Evolutionary conservation across 2,888 invertebrate genomes (phyloP), one percentile per base, ranked within the genome.

Genomic region (Trisateles emortualis): DNA sequence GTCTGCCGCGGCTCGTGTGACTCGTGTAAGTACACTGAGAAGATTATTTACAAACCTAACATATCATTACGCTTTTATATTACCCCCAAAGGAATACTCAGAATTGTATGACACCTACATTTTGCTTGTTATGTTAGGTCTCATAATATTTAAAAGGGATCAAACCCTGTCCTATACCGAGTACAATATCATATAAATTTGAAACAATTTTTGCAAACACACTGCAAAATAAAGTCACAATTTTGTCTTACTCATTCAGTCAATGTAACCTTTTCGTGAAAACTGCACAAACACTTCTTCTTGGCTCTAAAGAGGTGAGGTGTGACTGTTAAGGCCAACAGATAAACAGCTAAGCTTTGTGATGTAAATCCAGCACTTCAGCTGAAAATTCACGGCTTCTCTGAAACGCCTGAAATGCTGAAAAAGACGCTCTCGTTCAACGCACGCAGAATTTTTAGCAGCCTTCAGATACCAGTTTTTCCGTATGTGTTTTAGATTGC

Each of bases 341-440:
- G 50, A 62, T 64, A 71, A 69, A 71, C 65, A 69, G 53, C 43
- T 38, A 44, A n/a, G 51, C 72, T 71, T 71, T 78, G 73, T 78
- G 68, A 78, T 78, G 78, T 74, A 78, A 78, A 76, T 76, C 69
- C 55, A 64, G 58, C 63, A 70, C 74, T 75, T 76, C 65, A 65
- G 63, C 76, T 72, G 69, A 76, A 77, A 74, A 72, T 74, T 72
- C 69, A 59, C 62, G 64, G 61, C 54, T 44, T 45, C 26, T 26
- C 33, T 44, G 33, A 40, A 66, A 60, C 64, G 64, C 50, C 61
- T 68, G 69, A 68, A 68, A 68, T 46, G 74, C 63, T 77, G 77
- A 76, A 77, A 74, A 76, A 77, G 76, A 73, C 77, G 68, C 64
- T 68, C 63, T 58, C 45, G 62, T 44, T 50, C 60, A 52, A 74